Percentiles rank a stretch among this genome's conserved stretches.
phyloP scores from a whole-genome alignment of 2,888 invertebrate species.

The Steinernema carpocapsae region DNA sequence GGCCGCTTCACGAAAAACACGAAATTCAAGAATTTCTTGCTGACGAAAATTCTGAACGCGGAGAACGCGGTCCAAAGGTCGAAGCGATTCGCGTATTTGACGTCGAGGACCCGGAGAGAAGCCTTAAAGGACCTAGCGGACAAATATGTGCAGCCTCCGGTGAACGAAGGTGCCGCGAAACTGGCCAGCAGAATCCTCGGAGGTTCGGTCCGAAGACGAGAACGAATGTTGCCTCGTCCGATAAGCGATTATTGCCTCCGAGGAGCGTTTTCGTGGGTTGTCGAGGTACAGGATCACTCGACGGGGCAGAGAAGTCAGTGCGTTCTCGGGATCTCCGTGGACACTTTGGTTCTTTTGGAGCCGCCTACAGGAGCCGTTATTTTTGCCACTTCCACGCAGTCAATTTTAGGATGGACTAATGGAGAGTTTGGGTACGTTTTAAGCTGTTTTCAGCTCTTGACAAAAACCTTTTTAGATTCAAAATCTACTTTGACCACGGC shows the following conservation, averaged over 20 bases:
- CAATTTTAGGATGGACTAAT: slow-evolving; percentile 79
- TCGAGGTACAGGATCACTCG: slow-evolving; percentile 70
- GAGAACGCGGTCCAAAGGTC: slow-evolving; percentile 94
- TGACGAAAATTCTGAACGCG: slow-evolving; percentile 94
- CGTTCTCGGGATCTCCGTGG: slow-evolving; percentile 84
- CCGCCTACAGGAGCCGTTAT: slow-evolving; percentile 82
- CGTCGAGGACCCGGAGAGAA: slow-evolving; percentile 90
- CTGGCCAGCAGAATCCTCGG: slow-evolving; percentile 67
- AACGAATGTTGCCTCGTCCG: slow-evolving; percentile 78
- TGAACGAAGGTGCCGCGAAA: slow-evolving; percentile 65
- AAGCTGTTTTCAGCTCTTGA: neutral
- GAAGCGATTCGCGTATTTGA: slow-evolving; percentile 95
- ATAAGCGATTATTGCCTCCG: slow-evolving; percentile 71
- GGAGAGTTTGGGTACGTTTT: slow-evolving; percentile 42
- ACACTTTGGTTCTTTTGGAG: slow-evolving; percentile 85
- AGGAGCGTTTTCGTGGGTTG: slow-evolving; percentile 71
- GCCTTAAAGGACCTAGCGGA: slow-evolving; percentile 81
- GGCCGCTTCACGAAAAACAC: slow-evolving; percentile 86
- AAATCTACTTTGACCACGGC: slow-evolving; percentile 85
- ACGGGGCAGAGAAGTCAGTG: slow-evolving; percentile 51
- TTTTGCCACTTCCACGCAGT: slow-evolving; percentile 83
- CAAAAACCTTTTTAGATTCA: slow-evolving; percentile 49
- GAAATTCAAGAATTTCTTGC: slow-evolving; percentile 89
- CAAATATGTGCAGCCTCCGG: slow-evolving; percentile 66
- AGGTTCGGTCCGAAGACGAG: slow-evolving; percentile 73